Base-by-base conservation (phyloP, 1,140 invertebrate genomes). In the Apocrypta bakeri region DNA sequence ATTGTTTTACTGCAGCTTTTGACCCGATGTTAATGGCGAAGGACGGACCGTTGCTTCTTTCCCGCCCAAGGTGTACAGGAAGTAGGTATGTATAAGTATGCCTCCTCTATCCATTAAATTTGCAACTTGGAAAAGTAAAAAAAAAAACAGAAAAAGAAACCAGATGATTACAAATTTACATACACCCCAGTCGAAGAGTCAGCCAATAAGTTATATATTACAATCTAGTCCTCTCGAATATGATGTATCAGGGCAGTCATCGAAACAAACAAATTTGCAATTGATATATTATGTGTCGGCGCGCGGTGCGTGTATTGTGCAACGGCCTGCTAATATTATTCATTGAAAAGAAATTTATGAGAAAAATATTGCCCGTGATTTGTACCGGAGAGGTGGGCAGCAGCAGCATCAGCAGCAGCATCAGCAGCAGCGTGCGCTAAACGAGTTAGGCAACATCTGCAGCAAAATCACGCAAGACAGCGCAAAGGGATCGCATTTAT, bases 1-100 rank as follows among this genome's bases (percentile, higher is more conserved):
- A 91, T 91, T 87, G 87, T 71, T 87, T 90, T 90, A 90, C 85
- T 87, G 83, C 79, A 25, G 83, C 48, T 72, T 69, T 80, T 74
- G 37, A 25, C 64, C 12, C 24, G 81, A 61, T 83, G 86, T 87
- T 86, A 85, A 86, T 86, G 61, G 56, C 72, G 86, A 88, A 89
- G 88, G 84, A 84, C 87, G 27, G 25, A 42, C 17, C 6, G 2
- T 14, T 42, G 11, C 27, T 29, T n/a, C 21, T n/a, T n/a, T 3
- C 21, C 14, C 14, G 2, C 42, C 14, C 9, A 14, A 42, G 40
- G 40, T 8, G 14, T 1, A 9, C 40, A 42, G 40, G 12, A 48
- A 17, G 42, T 48, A 48, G 4, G 4, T 17, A 6, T 6, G 27
- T 69, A 27, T 69, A 12, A 1, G 24, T 12, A 12, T 21, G n/a